These are phyloP conservation scores for Trichopria drosophilae DNA, from an alignment of 2,888 invertebrate genomes.

Conservation along the genomic window DNA sequence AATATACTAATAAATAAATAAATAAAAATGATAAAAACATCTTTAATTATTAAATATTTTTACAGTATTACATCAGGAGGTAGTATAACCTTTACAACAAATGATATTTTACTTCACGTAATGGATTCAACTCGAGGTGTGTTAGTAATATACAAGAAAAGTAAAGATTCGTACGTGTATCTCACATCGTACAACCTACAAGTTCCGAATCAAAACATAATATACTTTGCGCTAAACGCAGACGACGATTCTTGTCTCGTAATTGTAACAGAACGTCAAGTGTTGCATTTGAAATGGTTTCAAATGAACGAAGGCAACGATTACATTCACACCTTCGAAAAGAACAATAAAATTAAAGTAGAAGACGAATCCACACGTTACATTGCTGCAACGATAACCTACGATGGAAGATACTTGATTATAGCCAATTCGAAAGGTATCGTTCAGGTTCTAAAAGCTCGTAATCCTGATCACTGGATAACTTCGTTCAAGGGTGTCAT, in stretches of 20 bases:
- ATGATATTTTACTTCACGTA: slow-evolving; percentile 42
- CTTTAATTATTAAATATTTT: slow-evolving; percentile 8
- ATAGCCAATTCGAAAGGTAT: slow-evolving; percentile 55
- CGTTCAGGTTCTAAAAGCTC: slow-evolving; percentile 57
- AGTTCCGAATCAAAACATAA: slow-evolving; percentile 39
- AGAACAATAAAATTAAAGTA: slow-evolving; percentile 38
- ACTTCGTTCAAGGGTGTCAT: slow-evolving; percentile 49
- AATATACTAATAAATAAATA: too few relatives aligned
- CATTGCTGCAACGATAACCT: slow-evolving; percentile 55
- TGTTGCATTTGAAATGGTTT: slow-evolving; percentile 46
- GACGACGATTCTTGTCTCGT: slow-evolving; percentile 43
- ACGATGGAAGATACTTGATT: slow-evolving; percentile 58
- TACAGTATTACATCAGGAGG: slow-evolving; percentile 31
- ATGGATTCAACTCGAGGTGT: slow-evolving; percentile 46
- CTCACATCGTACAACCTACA: slow-evolving; percentile 47
- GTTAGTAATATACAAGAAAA: slow-evolving; percentile 39
- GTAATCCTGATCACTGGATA: slow-evolving; percentile 41
- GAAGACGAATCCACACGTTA: slow-evolving; percentile 43
- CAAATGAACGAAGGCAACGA: slow-evolving; percentile 31
- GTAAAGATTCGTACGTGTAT: too few relatives aligned
- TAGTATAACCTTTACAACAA: slow-evolving; percentile 39
- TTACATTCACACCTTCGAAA: slow-evolving; percentile 42
- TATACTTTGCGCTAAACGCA: slow-evolving; percentile 46
- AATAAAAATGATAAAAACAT: too few relatives aligned
- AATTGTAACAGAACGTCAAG: slow-evolving; percentile 47